Evolutionary conservation across 2,797 vertebrate genomes (phyloP).

Genomic region (Adelosebastes latens): DNA sequence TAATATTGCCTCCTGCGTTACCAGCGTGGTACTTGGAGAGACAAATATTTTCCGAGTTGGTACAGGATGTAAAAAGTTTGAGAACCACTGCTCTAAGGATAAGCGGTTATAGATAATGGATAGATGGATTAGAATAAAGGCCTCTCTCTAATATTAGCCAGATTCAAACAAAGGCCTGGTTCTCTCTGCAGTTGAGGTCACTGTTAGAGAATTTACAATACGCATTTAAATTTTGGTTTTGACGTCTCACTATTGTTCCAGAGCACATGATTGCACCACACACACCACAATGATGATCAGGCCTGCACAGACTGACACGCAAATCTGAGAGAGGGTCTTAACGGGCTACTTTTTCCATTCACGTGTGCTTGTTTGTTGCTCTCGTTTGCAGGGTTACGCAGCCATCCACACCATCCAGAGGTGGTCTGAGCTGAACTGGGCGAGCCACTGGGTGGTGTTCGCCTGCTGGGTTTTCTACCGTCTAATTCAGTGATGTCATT

Average conservation of each 20-base stretch:
- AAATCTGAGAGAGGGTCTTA: neutral
- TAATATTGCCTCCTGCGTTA: too few species aligned
- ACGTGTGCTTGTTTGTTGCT: neutral
- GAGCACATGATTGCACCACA: neutral
- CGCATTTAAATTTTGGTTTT: neutral
- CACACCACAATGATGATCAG: too few species aligned
- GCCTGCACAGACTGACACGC: neutral
- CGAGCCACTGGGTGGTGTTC: constrained; percentile 90
- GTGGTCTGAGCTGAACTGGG: constrained; percentile 94
- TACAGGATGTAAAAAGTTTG: too few species aligned
- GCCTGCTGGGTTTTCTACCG: constrained; percentile 90
- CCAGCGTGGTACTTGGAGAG: too few species aligned
- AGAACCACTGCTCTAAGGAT: neutral
- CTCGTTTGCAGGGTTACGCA: constrained; percentile 84
- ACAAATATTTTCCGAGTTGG: too few species aligned
- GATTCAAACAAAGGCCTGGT: neutral
- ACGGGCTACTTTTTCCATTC: fast-evolving
- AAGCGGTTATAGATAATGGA: neutral
- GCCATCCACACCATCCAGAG: constrained; percentile 91
- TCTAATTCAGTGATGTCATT: constrained; percentile 83
- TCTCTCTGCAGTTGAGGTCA: neutral
- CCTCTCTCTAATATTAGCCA: neutral
- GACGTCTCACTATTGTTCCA: neutral
- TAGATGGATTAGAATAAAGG: neutral
- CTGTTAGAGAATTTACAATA: neutral